Base-by-base conservation (phyloP, 2,113 vertebrate species). In the Bos javanicus region DNA sequence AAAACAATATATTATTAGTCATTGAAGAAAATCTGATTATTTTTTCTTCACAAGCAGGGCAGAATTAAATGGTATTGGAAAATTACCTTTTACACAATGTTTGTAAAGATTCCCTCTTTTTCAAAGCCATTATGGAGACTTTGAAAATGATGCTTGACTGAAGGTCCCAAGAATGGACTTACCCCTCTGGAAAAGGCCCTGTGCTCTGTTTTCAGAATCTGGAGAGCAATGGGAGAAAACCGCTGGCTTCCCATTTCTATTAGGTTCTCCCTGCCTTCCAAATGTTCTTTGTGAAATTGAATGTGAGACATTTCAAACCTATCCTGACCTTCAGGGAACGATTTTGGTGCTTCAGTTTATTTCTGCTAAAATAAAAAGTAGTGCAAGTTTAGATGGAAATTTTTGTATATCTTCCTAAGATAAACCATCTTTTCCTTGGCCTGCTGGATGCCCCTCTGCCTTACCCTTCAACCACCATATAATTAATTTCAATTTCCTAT, bases 321-420 rank as follows among this genome's bases (percentile, higher is more conserved):
- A 84, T 39, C n/a, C 57, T 1, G 0, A 87, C 62, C 86, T 91
- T 88, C 36, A 60, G 54, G 71, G 43, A 93, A 90, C 3, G n/a
- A n/a, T 86, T 64, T 74, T n/a, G 30, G 26, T 60, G n/a, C 50
- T 67, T 89, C 56, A 23, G 56, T 59, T 17, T 52, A 76, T 33
- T 64, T 95, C 48, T 93, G 33, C 46, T 91, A 87, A 96, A 93
- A 90, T 30, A 71, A 95, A 87, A 90, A 74, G 91, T 89, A 94
- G 36, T 50, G 17, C 76, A 80, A 21, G 43, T 86, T 93, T 46
- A 87, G 43, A 95, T 60, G 56, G 86, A 48, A 95, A 74, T 60
- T 78, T 94, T 76, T 96, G 3, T 52, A 1, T 50, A 52, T 80
- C 60, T 94, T 95, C 81, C 95, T 26, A 87, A 96, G 25, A 89